Percentiles rank a stretch among this genome's conserved stretches.
Evolutionary conservation across 2,888 invertebrate species (phyloP).

Genomic region (Rotaria sp.): DNA sequence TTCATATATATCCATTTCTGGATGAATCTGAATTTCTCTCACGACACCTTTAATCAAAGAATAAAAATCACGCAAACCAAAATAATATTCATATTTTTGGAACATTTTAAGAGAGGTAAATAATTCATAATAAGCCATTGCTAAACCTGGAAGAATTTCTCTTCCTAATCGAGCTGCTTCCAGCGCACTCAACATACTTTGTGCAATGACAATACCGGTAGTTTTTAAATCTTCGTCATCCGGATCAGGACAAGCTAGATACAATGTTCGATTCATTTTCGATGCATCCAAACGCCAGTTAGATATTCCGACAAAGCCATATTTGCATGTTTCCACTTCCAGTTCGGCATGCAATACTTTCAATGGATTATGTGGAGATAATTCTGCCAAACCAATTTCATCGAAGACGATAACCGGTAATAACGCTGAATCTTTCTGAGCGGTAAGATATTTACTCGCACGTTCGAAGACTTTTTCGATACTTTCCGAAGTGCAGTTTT

Average conservation of each 20-base stretch:
- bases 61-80: slow-evolving; percentile 34
- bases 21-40: neutral
- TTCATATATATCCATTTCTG: too few species aligned
- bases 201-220: neutral
- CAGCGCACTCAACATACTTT: neutral
- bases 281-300: too few species aligned
- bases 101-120: too few species aligned
- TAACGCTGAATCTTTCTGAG: neutral
- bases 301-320: slow-evolving; percentile 52
- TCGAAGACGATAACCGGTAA: slow-evolving; percentile 49
- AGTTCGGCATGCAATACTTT: slow-evolving; percentile 52
- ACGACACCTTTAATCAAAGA: slow-evolving; percentile 30
- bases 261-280: slow-evolving; percentile 49
- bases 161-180: neutral
- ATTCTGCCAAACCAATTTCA: slow-evolving; percentile 52
- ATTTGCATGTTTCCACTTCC: slow-evolving; percentile 45
- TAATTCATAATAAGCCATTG: too few species aligned
- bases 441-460: slow-evolving; percentile 26
- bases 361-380: slow-evolving; percentile 51
- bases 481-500: slow-evolving; percentile 47
- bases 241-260: neutral
- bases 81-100: neutral
- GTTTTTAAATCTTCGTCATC: neutral
- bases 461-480: slow-evolving; percentile 40
- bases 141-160: neutral